Percentiles rank a stretch among this genome's conserved stretches.
These are phyloP conservation scores for Galleria mellonella DNA, from an alignment of 1,140 invertebrate species.

Conservation along the genomic window DNA sequence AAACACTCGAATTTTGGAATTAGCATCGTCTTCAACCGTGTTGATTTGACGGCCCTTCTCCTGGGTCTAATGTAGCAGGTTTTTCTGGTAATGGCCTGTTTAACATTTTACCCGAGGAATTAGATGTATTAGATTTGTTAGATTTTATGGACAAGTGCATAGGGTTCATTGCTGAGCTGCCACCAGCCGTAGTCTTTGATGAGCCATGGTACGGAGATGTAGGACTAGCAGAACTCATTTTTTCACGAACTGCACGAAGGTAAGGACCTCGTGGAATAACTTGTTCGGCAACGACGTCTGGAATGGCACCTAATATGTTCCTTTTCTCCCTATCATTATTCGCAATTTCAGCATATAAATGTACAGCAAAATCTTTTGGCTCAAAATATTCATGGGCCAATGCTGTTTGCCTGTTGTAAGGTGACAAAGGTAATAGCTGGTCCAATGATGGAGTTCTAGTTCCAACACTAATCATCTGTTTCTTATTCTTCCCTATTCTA, in stretches of 20 bases:
- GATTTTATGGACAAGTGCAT: slow-evolving; percentile 27
- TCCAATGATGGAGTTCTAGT: slow-evolving; percentile 78
- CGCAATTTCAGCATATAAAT: slow-evolving; percentile 83
- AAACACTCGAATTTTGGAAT: slow-evolving; percentile 19
- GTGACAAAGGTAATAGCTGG: slow-evolving; percentile 71
- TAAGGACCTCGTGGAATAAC: slow-evolving; percentile 55
- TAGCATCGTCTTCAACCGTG: slow-evolving; percentile 25
- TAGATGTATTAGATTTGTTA: slow-evolving; percentile 62
- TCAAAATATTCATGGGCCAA: slow-evolving; percentile 82
- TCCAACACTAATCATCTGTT: slow-evolving; percentile 75
- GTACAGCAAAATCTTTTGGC: slow-evolving; percentile 79
- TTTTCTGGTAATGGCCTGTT: slow-evolving; percentile 82
- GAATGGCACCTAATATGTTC: slow-evolving; percentile 48
- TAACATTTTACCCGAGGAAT: slow-evolving; percentile 76
- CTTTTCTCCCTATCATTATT: slow-evolving; percentile 61
- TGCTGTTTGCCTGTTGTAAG: slow-evolving; percentile 73
- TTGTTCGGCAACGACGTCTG: slow-evolving; percentile 52
- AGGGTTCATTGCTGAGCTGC: slow-evolving; percentile 15
- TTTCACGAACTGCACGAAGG: slow-evolving; percentile 55
- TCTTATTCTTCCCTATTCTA: slow-evolving; percentile 52
- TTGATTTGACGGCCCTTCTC: slow-evolving; percentile 56
- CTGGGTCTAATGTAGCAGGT: slow-evolving; percentile 68
- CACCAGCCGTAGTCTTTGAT: slow-evolving; percentile 2
- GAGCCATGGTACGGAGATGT: neutral
- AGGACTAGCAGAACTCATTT: slow-evolving; percentile 24